Conservation (phyloP, 2,888 invertebrate genomes). For the Apeira syringaria region DNA sequence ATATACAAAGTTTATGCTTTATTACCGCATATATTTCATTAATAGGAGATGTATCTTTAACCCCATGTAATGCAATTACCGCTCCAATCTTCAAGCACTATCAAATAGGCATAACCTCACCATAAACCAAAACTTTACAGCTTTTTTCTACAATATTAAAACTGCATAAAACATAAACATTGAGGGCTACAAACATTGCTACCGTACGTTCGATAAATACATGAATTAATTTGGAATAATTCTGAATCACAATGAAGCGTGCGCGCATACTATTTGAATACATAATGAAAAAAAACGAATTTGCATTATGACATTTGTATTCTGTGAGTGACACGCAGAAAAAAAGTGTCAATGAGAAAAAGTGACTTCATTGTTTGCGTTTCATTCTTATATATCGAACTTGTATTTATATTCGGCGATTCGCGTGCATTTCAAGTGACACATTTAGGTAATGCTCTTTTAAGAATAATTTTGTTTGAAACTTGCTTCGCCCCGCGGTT, state of each 20-base stretch:
- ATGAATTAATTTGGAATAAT: conserved; percentile 33
- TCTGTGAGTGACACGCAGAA: conserved; percentile 35
- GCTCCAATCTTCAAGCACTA: background rate
- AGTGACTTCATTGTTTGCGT: conserved; percentile 12
- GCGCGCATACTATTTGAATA: conserved; percentile 49
- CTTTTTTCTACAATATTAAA: conserved; percentile 22
- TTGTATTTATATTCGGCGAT: too few species aligned
- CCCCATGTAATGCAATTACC: background rate
- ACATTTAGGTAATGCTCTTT: too few species aligned
- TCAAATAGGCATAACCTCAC: conserved; percentile 5
- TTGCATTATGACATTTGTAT: conserved; percentile 57
- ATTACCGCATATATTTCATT: too few species aligned
- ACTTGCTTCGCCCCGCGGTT: too few species aligned
- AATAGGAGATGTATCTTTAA: too few species aligned
- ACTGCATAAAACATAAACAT: conserved; percentile 38
- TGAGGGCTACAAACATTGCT: conserved; percentile 37
- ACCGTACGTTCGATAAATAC: conserved; percentile 34
- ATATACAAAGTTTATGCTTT: too few species aligned
- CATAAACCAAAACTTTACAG: conserved; percentile 16
- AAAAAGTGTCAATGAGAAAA: conserved; percentile 36
- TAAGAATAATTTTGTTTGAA: too few species aligned
- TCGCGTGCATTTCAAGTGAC: too few species aligned
- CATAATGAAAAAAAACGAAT: conserved; percentile 39
- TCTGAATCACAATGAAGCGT: conserved; percentile 53
- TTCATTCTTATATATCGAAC: too few species aligned